A percentile compares a stretch with the other conserved stretches of the same genome.
Conservation (phyloP, 2,888 invertebrate genomes). For the Empis livida region DNA sequence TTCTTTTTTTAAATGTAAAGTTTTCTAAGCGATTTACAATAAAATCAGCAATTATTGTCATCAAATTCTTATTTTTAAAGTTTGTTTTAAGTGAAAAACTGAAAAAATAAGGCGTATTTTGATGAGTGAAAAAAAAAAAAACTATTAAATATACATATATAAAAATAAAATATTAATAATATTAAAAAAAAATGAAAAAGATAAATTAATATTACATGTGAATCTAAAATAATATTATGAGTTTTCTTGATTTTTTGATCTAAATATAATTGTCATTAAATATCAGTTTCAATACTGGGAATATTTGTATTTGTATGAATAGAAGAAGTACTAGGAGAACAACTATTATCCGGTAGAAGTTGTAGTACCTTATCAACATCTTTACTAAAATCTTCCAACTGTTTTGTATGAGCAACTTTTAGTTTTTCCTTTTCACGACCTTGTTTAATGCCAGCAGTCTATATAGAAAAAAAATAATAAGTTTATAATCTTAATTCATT, state of each 20-base stretch:
- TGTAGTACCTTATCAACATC: constrained; percentile 67
- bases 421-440: constrained; percentile 84
- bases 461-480: neutral
- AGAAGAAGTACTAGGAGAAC: constrained; percentile 18
- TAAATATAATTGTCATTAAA: constrained; percentile 17
- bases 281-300: constrained; percentile 30
- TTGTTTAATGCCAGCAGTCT: constrained; percentile 59
- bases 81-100: no score
- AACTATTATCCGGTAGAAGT: constrained; percentile 21
- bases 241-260: neutral
- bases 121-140: no score
- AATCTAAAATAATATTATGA: constrained; percentile 8
- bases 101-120: no score
- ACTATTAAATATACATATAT: no score
- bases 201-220: neutral
- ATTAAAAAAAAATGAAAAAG: neutral
- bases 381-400: constrained; percentile 75
- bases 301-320: constrained; percentile 11
- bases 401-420: constrained; percentile 83
- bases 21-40: no score
- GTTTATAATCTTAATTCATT: neutral
- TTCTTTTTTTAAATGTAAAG: no score
- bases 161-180: neutral
- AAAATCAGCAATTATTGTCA: no score
- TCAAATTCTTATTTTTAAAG: no score